These are phyloP conservation scores for Eptatretus burgeri DNA, from an alignment of 2,113 vertebrate species.

Conservation along the genomic window DNA sequence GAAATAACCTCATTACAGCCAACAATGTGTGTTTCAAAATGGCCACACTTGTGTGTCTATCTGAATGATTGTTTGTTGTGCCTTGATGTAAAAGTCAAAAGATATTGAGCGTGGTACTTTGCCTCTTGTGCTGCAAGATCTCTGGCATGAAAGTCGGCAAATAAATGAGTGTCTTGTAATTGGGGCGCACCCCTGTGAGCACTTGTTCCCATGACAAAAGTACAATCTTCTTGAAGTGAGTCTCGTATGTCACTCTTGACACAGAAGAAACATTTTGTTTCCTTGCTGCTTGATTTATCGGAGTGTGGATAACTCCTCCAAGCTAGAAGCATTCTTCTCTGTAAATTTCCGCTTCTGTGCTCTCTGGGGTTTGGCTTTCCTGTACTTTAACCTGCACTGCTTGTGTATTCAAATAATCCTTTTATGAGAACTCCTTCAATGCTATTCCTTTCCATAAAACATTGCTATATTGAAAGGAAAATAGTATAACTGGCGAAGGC, in stretches of 20 bases:
- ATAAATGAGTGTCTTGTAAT: neutral
- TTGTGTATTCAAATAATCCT: neutral
- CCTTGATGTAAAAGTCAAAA: neutral
- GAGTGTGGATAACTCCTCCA: neutral
- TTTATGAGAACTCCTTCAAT: neutral
- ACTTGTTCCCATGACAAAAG: neutral
- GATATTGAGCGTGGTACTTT: neutral
- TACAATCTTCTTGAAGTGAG: neutral
- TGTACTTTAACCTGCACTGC: slow-evolving; percentile 1
- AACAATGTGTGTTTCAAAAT: too few relatives aligned
- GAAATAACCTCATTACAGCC: neutral
- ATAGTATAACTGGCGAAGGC: neutral
- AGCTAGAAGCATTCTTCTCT: slow-evolving; percentile 2
- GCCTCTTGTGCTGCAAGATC: neutral
- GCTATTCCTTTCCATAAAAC: neutral
- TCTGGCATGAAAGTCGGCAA: neutral
- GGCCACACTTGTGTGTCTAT: too few relatives aligned
- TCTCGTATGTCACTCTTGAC: neutral
- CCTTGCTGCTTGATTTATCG: neutral
- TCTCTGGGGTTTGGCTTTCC: neutral
- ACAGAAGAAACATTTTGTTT: slow-evolving; percentile 4
- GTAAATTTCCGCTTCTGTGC: slow-evolving; percentile 1
- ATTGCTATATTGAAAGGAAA: slow-evolving; percentile 5
- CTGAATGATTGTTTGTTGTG: neutral
- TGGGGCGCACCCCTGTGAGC: neutral